These are phyloP conservation scores for Drosophila tanythrix DNA, from an alignment of 2,888 invertebrate species.

Conservation along the genomic window DNA sequence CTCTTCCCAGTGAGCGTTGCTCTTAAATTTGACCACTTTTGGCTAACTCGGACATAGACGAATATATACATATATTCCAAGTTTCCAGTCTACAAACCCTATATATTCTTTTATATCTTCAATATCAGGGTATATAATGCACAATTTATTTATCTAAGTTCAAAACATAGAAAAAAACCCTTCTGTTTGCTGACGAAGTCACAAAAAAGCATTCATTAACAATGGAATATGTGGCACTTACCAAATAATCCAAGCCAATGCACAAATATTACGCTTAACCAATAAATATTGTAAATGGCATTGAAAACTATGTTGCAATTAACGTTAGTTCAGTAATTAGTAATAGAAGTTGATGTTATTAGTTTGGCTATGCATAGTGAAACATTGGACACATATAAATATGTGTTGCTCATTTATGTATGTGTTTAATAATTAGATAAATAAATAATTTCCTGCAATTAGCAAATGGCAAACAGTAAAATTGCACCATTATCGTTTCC, in stretches of 20 bases:
- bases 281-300: slow-evolving; percentile 10
- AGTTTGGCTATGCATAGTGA: background rate
- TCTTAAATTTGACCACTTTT: background rate
- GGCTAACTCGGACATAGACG: background rate
- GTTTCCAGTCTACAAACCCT: background rate
- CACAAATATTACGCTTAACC: background rate
- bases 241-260: slow-evolving; percentile 4
- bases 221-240: background rate
- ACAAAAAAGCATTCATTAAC: background rate
- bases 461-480: background rate
- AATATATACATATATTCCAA: background rate
- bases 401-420: background rate
- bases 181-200: background rate
- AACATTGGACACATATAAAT: slow-evolving; percentile 4
- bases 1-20: background rate
- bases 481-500: slow-evolving; percentile 18
- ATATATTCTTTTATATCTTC: background rate
- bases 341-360: slow-evolving; percentile 8
- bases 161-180: background rate
- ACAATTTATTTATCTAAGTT: background rate
- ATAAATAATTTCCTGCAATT: slow-evolving; percentile 19
- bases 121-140: background rate
- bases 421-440: slow-evolving; percentile 3
- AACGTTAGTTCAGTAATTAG: slow-evolving; percentile 26
- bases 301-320: slow-evolving; percentile 15